These are phyloP conservation scores for Nebria salina DNA, from an alignment of 2,888 invertebrate species.

Conservation along the genomic window DNA sequence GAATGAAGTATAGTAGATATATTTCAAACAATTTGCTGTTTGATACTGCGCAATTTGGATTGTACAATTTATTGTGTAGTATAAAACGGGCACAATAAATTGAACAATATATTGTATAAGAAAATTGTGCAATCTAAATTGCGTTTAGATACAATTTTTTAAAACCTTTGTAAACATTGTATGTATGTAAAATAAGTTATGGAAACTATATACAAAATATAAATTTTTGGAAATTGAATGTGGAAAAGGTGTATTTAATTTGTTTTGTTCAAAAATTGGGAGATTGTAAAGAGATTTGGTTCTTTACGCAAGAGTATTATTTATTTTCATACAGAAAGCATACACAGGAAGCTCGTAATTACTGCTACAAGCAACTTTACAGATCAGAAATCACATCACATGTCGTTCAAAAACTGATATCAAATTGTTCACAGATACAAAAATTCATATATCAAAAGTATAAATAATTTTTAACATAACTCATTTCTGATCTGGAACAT, in stretches of 20 bases:
- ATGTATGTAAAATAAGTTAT: too few species aligned
- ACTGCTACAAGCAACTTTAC: slow-evolving; percentile 46
- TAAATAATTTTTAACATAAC: slow-evolving; percentile 4
- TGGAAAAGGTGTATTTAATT: neutral
- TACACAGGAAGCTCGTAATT: slow-evolving; percentile 44
- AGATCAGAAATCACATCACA: slow-evolving; percentile 34
- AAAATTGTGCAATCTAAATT: too few species aligned
- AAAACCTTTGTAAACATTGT: too few species aligned
- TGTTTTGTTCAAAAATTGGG: neutral
- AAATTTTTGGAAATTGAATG: neutral
- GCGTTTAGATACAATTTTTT: too few species aligned
- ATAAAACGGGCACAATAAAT: too few species aligned
- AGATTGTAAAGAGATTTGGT: neutral
- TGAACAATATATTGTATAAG: too few species aligned
- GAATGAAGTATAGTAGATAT: too few species aligned
- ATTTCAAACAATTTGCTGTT: too few species aligned
- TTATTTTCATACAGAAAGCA: slow-evolving; percentile 45
- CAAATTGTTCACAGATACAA: slow-evolving; percentile 16
- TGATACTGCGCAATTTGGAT: too few species aligned
- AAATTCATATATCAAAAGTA: slow-evolving; percentile 4
- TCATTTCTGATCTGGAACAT: slow-evolving; percentile 40
- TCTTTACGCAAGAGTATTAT: slow-evolving; percentile 37
- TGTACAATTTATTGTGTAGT: too few species aligned
- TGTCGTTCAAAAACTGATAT: slow-evolving; percentile 20
- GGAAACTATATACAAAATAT: neutral